Evolutionary conservation across 1,140 invertebrate genomes (phyloP).

Genomic region (Nephotettix cincticeps): DNA sequence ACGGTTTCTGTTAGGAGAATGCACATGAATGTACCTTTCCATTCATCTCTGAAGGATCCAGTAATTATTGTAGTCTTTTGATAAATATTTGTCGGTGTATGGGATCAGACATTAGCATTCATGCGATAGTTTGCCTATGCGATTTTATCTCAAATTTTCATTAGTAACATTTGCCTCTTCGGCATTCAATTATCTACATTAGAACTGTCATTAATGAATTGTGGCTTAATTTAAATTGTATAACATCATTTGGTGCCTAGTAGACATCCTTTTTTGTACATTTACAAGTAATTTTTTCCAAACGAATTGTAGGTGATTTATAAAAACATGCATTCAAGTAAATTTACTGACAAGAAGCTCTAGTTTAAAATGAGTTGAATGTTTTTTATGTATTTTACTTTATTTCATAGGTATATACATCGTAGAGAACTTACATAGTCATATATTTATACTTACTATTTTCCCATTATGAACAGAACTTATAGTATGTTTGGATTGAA

Average conservation of each 20-base stretch:
- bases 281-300: background rate
- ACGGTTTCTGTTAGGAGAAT: no score
- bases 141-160: background rate
- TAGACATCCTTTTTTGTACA: background rate
- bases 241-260: slow-evolving; percentile 10
- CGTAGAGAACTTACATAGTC: background rate
- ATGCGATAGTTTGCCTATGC: background rate
- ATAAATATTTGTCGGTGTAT: background rate
- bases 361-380: background rate
- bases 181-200: background rate
- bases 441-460: background rate
- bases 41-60: background rate
- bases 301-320: background rate
- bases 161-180: background rate
- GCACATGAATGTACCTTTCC: background rate
- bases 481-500: background rate
- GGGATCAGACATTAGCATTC: background rate
- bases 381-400: background rate
- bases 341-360: background rate
- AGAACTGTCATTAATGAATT: background rate
- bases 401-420: background rate
- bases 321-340: background rate
- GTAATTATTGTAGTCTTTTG: background rate
- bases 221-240: slow-evolving; percentile 7
- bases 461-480: background rate